Evolutionary conservation across 92 coral and sea anemone genomes (phyloP).

Genomic region (Porites evermanni): DNA sequence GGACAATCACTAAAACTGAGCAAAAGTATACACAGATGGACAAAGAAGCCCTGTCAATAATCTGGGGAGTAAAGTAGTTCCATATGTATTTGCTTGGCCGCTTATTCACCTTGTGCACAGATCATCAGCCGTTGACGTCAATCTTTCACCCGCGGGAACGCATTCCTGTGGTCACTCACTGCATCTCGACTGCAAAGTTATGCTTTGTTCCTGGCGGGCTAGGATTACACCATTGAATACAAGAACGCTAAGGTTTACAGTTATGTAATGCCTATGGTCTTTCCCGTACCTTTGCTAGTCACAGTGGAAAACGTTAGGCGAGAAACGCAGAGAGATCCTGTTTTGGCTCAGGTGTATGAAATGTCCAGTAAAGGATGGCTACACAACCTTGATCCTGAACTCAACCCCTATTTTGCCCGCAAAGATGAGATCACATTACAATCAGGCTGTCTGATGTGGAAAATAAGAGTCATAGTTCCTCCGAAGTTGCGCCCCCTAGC

Average conservation of each 20-base stretch:
- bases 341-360: not conserved
- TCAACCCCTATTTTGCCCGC: slow-evolving; percentile 13
- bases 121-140: slow-evolving; percentile 14
- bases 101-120: not conserved
- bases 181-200: slow-evolving; percentile 39
- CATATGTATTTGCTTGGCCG: slow-evolving; percentile 23
- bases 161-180: slow-evolving; percentile 33
- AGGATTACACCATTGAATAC: slow-evolving; percentile 32
- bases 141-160: slow-evolving; percentile 15
- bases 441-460: slow-evolving; percentile 31
- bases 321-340: slow-evolving; percentile 17
- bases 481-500: slow-evolving; percentile 8
- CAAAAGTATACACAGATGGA: slow-evolving; percentile 59
- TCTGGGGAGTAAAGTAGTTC: slow-evolving; percentile 12
- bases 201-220: slow-evolving; percentile 52
- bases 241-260: slow-evolving; percentile 56
- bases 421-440: slow-evolving; percentile 30
- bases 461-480: slow-evolving; percentile 29
- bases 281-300: slow-evolving; percentile 14
- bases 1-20: slow-evolving; percentile 41
- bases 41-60: slow-evolving; percentile 34
- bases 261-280: slow-evolving; percentile 57
- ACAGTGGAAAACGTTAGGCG: slow-evolving; percentile 13
- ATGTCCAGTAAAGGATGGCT: slow-evolving; percentile 30
- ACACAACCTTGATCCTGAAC: not conserved